Percentiles rank a stretch among this genome's conserved stretches.
Conservation (phyloP, 2,113 vertebrate genomes). For the Vulpes ferrilata region DNA sequence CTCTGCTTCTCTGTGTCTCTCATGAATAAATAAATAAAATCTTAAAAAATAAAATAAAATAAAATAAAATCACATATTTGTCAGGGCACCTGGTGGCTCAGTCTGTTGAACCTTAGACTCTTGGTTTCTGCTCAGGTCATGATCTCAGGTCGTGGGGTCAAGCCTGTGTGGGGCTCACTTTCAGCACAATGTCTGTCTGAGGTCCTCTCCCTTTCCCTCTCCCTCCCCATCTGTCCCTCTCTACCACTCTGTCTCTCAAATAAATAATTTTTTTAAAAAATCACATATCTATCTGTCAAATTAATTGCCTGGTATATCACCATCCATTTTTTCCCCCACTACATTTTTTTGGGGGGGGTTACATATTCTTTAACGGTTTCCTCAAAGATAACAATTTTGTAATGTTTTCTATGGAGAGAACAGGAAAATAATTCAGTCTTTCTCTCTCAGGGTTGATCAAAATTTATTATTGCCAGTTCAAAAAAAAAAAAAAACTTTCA, state of each 20-base stretch:
- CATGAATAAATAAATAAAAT: too few species aligned
- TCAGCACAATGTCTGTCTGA: neutral
- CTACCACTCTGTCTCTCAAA: neutral
- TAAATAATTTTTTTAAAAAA: neutral
- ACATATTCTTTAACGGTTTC: neutral
- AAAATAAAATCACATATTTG: neutral
- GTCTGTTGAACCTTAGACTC: neutral
- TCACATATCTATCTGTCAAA: neutral
- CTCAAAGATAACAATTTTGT: neutral
- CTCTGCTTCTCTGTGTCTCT: too few species aligned
- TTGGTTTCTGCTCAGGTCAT: neutral
- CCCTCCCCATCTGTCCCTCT: neutral
- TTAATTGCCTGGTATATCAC: neutral
- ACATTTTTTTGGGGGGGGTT: neutral
- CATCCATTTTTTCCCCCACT: neutral
- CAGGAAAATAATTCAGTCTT: constrained; percentile 29
- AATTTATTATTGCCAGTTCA: neutral
- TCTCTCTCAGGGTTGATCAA: neutral
- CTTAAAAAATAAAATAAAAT: too few species aligned
- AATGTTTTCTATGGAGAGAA: neutral
- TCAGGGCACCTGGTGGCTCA: neutral
- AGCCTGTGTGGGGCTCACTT: neutral
- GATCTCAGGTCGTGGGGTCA: neutral
- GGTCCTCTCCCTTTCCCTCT: neutral
- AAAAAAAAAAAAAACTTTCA: neutral